These are phyloP conservation scores for Columba janthina DNA, from an alignment of 2,113 vertebrate genomes.

Conservation along the genomic window DNA sequence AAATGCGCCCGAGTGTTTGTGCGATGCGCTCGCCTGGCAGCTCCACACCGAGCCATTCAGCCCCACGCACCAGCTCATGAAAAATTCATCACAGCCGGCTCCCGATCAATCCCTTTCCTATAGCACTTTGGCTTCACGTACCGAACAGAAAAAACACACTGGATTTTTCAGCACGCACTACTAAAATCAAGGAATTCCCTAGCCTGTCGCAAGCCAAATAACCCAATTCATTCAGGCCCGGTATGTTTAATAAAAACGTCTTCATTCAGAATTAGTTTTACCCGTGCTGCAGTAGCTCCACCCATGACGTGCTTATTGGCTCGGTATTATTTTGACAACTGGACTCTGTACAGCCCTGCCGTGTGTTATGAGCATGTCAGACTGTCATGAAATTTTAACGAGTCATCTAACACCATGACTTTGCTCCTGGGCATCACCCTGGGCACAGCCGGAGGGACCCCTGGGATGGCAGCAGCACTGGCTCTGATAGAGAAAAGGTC, in stretches of 20 bases:
- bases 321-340: slow-evolving; percentile 51
- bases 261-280: slow-evolving; percentile 77
- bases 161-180: background rate
- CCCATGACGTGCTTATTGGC: slow-evolving; percentile 79
- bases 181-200: background rate
- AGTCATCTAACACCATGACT: background rate
- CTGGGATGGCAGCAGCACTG: background rate
- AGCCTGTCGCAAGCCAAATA: background rate
- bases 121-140: background rate
- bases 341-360: background rate
- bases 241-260: slow-evolving; percentile 17
- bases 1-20: background rate
- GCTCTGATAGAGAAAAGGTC: background rate
- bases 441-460: background rate
- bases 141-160: background rate
- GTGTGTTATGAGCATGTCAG: background rate
- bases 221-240: background rate
- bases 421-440: background rate
- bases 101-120: slow-evolving; percentile 69
- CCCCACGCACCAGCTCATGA: slow-evolving; percentile 75
- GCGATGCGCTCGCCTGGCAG: slow-evolving; percentile 63
- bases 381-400: background rate
- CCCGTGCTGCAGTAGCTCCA: slow-evolving; percentile 77
- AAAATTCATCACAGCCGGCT: slow-evolving; percentile 69
- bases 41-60: slow-evolving; percentile 81